A percentile compares a stretch with the other conserved stretches of the same genome.
phyloP scores from a whole-genome alignment of 2,797 vertebrate genomes.

The Cirrhinus mrigala region DNA sequence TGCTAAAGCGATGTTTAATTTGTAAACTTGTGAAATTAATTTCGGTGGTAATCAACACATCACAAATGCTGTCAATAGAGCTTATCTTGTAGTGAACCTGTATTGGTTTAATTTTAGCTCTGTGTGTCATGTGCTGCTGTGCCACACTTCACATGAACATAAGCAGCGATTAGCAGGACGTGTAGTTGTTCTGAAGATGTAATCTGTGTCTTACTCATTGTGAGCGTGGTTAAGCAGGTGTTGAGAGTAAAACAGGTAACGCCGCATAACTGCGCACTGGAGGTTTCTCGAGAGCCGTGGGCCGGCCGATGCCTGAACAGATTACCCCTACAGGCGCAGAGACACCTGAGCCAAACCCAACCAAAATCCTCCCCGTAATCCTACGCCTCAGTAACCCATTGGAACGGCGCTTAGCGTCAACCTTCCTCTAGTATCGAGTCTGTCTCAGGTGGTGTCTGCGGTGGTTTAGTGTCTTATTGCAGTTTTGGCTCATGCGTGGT shows the following conservation, averaged over 20 bases:
- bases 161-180: not conserved
- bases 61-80: not conserved
- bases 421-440: not conserved
- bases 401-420: not conserved
- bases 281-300: not conserved
- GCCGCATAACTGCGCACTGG: constrained; percentile 48
- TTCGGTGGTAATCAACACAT: not conserved
- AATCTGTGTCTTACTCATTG: constrained; percentile 15
- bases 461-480: not conserved
- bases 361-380: not conserved
- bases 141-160: not conserved
- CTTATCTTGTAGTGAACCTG: not conserved
- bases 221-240: constrained; percentile 10
- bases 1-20: not conserved
- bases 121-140: not conserved
- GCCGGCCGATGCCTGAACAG: constrained; percentile 43
- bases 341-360: not conserved
- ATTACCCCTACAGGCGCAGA: constrained; percentile 35
- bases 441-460: not conserved
- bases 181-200: constrained; percentile 8
- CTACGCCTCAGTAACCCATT: not conserved
- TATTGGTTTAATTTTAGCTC: not conserved
- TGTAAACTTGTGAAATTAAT: not conserved
- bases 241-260: constrained; percentile 52
- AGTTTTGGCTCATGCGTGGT: not conserved